A percentile compares a stretch with the other conserved stretches of the same genome.
Evolutionary conservation across 2,797 vertebrate genomes (phyloP).

Genomic region (Tragelaphus eurycerus): DNA sequence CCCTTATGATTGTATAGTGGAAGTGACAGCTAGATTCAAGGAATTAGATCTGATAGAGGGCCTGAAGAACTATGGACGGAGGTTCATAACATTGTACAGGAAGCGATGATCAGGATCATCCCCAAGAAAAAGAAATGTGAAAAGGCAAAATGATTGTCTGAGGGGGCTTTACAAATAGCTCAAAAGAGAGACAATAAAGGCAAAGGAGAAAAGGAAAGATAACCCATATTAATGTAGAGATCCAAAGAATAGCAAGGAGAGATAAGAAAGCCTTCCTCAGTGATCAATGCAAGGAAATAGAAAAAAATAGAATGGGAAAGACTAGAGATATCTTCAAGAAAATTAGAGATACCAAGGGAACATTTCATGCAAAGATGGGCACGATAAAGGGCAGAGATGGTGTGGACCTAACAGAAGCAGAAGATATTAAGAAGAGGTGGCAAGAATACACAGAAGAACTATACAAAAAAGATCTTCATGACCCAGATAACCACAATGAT

Average conservation of each 20-base stretch:
- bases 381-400: neutral
- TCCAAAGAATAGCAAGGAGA: neutral
- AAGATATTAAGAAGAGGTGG: neutral
- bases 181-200: neutral
- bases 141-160: neutral
- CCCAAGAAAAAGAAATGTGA: neutral
- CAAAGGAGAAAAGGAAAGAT: neutral
- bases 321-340: neutral
- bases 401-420: neutral
- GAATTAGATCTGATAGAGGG: neutral
- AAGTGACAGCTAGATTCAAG: neutral
- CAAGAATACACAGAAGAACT: neutral
- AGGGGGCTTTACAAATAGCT: neutral
- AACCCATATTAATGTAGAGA: neutral
- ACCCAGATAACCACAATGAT: accelerated
- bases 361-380: neutral
- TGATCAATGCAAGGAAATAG: neutral
- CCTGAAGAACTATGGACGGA: neutral
- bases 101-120: neutral
- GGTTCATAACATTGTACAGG: neutral
- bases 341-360: neutral
- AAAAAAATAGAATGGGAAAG: neutral
- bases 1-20: neutral
- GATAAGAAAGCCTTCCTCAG: neutral
- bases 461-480: neutral